Evolutionary conservation across 2,113 vertebrate species (phyloP).

Genomic region (Lates calcarifer): DNA sequence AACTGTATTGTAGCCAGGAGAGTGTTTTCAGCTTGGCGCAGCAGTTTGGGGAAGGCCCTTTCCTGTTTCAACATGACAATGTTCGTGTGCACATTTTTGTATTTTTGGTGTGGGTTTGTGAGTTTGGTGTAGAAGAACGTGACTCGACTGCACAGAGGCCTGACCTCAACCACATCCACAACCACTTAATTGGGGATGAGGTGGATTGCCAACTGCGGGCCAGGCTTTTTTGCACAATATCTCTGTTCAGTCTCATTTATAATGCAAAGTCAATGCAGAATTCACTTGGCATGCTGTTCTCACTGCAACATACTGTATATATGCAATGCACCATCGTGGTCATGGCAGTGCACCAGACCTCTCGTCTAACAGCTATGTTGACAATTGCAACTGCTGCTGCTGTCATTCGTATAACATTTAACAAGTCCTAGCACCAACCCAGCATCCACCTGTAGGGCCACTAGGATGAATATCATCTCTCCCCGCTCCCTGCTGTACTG

Average conservation of each 20-base stretch:
- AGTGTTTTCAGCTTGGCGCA: not conserved
- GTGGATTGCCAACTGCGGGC: not conserved
- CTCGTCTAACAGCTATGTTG: not conserved
- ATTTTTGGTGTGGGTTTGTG: not conserved
- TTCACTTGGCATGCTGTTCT: too few species aligned
- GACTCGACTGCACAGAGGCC: not conserved
- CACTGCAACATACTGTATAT: too few species aligned
- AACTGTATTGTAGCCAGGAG: not conserved
- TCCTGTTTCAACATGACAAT: constrained; percentile 18
- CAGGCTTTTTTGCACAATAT: not conserved
- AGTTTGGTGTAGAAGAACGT: not conserved
- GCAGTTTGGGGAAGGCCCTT: not conserved
- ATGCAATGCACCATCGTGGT: too few species aligned
- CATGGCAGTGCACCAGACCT: not conserved
- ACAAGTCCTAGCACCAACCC: not conserved
- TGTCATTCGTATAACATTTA: not conserved
- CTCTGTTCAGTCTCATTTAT: not conserved
- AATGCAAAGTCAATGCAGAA: too few species aligned
- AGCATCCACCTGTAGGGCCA: not conserved
- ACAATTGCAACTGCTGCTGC: not conserved
- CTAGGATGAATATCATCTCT: not conserved
- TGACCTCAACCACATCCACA: not conserved
- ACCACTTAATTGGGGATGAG: not conserved
- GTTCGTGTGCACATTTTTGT: not conserved
- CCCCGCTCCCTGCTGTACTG: not conserved